Base-by-base conservation (phyloP, 2,113 vertebrate species). In the Rhagologus leucostigma region DNA sequence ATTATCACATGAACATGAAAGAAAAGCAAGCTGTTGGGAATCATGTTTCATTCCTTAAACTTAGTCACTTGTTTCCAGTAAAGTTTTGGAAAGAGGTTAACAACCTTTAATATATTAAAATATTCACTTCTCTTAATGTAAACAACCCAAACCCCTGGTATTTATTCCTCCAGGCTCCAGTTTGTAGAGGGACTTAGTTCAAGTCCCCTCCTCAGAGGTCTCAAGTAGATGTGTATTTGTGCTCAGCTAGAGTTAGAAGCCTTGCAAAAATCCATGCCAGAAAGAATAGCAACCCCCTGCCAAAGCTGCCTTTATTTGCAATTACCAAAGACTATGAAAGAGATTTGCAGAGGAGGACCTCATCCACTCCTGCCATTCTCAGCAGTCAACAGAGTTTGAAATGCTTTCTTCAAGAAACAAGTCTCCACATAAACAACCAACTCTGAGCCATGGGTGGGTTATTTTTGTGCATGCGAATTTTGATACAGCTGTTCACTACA, bases 71-170 rank as follows among this genome's bases (percentile, higher is more conserved):
- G 33, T 84, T 93, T 84, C 47, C 59, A 88, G 59, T 53, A 74
- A 97, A 86, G 49, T 68, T 91, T 71, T 42, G 71, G 74, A 94
- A 93, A 85, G 64, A 92, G 12, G 37, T 77, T 89, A 95, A 90
- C 68, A 95, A 84, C 33, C 44, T 89, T 32, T 59, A 89, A 87
- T 90, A 44, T 75, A 90, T 86, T 94, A 92, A 93, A 96, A 84
- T 94, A 95, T 63, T 92, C 80, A 67, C 39, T 86, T 90, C 14
- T 29, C 22, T 77, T 93, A 87, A 93, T 44, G 52, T 75, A 95
- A 96, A 88, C 73, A 95, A 44, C 37, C 16, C 4, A 3, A 87
- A 67, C 11, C 21, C 16, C 52, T 60, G n/a, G 39, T 84, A 92
- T 87, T 90, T 93, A 87, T 92, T 92, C 93, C 91, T 92, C 44